Base-by-base conservation (phyloP, 2,797 vertebrate species). In the Harpia harpyja region DNA sequence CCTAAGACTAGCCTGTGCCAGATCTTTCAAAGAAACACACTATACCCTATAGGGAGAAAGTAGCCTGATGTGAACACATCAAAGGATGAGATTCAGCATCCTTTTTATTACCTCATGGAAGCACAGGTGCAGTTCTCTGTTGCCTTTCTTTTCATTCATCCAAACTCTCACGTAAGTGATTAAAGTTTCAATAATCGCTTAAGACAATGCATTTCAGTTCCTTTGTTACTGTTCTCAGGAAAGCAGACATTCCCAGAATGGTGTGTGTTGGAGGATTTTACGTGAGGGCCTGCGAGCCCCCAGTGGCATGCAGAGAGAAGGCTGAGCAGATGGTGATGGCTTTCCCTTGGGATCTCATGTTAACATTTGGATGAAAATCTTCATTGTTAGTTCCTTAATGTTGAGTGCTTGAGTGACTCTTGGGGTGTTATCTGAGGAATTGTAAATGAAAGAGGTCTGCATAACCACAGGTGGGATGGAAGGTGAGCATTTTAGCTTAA, bases 351-450 rank as follows among this genome's bases (percentile, higher is more conserved):
- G 75, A 43, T 44, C 37, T 30, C 5, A 1, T 4, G 2, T 18
- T 43, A 69, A 63, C 30, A 6, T 43, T 48, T 32, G 49, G 70
- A 53, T n/a, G 60, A 54, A 61, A 77, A 44, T 49, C 56, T 56
- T 43, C 10, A 79, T 53, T 2, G 2, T 54, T 79, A 39, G 10
- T 13, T 88, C 51, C 46, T 37, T 74, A 48, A 15, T 17, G 28
- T 2, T 24, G 77, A 89, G 65, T 27, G 15, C 43, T 72, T 61
- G 49, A 51, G 44, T 10, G 35, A 30, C 41, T 75, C 63, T 43
- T 24, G 35, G 63, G 60, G 32, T 1, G 0, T 27, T 27, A 24
- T 24, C 23, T 1, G 43, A 51, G 35, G 75, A 69, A 39, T 0
- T 63, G 75, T 41, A 76, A 59, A 39, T 30, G 87, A 51, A 69